Base-by-base conservation (phyloP, 2,797 vertebrate species). In the Macroramphosus scolopax region DNA sequence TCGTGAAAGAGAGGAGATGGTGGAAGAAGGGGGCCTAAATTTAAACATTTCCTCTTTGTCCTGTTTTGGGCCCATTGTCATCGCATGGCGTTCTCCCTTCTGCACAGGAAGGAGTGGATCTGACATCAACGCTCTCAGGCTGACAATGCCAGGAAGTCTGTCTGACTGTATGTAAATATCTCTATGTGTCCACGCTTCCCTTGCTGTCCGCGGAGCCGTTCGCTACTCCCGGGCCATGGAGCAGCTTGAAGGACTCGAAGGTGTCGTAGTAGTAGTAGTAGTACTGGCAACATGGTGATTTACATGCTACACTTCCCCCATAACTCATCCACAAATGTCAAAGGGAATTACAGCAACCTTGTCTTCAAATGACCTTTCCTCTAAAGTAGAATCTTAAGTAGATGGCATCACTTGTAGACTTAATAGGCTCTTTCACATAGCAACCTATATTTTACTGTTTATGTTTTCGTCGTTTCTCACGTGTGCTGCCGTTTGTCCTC, bases 41-140 rank as follows among this genome's bases (percentile, higher is more conserved):
- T 90, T 86, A 89, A 90, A 90, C 86, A 61, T 88, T 88, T 90
- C 87, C 88, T 88, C 81, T 87, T 84, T 85, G 87, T 89, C 87
- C 85, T 86, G 85, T 88, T 89, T 89, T 78, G 78, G 75, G 76
- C 74, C 86, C 81, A 89, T 89, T 90, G 87, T 89, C 86, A 89
- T 82, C 31, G 60, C 75, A 70, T 82, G 75, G 80, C 75, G 72
- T 86, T 88, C 83, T 85, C 83, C 83, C 84, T 83, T 75, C 80
- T 86, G 82, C 86, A 88, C 90, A 92, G 89, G 90, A 92, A 92
- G 83, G 78, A 89, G 88, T 85, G 86, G 88, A 89, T 89, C 87
- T 89, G 86, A 89, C 87, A 90, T 89, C 86, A 89, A 84, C 83
- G 72, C 85, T 85, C 83, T 82, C 75, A 39, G 77, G 50, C 81